Evolutionary conservation across 1,140 invertebrate genomes (phyloP).

Genomic region (Penaeus chinensis): DNA sequence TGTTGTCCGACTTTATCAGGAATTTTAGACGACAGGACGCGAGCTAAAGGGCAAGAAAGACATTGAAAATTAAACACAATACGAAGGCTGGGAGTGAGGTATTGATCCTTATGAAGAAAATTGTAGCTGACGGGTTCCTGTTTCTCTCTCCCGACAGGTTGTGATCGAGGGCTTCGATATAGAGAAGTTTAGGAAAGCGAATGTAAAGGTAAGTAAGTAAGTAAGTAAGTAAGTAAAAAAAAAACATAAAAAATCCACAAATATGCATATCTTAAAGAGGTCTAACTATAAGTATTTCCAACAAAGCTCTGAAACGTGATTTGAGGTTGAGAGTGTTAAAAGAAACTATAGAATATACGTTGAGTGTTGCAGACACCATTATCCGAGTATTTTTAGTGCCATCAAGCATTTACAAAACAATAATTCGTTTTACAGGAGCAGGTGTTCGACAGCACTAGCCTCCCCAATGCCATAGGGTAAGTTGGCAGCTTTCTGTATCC

Average conservation of each 20-base stretch:
- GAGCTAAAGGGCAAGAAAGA: no score
- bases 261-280: not conserved
- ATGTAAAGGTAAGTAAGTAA: constrained; percentile 28
- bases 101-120: not conserved
- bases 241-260: not conserved
- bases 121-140: not conserved
- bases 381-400: no score
- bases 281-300: not conserved
- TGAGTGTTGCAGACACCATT: no score
- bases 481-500: not conserved
- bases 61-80: no score
- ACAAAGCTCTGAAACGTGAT: no score
- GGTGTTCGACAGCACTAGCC: constrained; percentile 37
- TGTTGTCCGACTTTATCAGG: no score
- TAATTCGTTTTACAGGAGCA: constrained; percentile 11
- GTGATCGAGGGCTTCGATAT: constrained; percentile 55
- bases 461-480: constrained; percentile 43
- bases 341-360: no score
- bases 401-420: no score
- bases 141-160: constrained; percentile 33
- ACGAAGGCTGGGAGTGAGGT: no score
- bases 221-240: not conserved
- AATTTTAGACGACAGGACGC: no score
- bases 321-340: no score
- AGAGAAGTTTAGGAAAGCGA: constrained; percentile 55